Evolutionary conservation across 2,113 vertebrate species (phyloP).

Genomic region (Cyanistes caeruleus): DNA sequence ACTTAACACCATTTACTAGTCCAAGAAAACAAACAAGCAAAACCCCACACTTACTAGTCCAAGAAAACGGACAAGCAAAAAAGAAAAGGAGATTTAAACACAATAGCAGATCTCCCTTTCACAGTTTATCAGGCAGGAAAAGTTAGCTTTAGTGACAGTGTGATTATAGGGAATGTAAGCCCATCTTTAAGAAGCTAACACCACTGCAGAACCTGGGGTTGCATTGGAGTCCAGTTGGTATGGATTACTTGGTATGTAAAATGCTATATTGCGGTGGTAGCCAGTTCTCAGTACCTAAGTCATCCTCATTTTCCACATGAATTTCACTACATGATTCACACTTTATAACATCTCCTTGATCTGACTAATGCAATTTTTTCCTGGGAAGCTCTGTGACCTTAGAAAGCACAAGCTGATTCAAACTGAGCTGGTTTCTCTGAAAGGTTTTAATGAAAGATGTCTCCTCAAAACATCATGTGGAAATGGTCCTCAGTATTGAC

Average conservation of each 20-base stretch:
- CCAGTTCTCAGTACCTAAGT: background rate
- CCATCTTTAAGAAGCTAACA: background rate
- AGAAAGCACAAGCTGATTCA: background rate
- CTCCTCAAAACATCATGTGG: background rate
- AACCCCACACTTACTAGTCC: background rate
- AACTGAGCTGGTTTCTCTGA: background rate
- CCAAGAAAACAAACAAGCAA: background rate
- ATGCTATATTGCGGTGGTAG: background rate
- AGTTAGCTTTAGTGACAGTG: background rate
- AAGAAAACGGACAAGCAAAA: background rate
- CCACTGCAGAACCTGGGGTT: background rate
- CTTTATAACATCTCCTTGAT: background rate
- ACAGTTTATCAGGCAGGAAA: background rate
- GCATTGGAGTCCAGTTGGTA: background rate
- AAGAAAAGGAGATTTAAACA: background rate
- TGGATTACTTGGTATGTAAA: background rate
- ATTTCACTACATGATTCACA: background rate
- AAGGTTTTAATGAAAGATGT: background rate
- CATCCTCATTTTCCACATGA: background rate
- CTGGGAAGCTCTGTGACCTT: background rate
- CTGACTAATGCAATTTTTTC: background rate
- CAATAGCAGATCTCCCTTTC: background rate
- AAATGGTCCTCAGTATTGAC: background rate
- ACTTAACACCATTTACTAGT: background rate
- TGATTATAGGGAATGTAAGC: background rate